Percentiles rank a stretch among this genome's conserved stretches.
Conservation (phyloP, 1,140 invertebrate species). For the Ostrea edulis region DNA sequence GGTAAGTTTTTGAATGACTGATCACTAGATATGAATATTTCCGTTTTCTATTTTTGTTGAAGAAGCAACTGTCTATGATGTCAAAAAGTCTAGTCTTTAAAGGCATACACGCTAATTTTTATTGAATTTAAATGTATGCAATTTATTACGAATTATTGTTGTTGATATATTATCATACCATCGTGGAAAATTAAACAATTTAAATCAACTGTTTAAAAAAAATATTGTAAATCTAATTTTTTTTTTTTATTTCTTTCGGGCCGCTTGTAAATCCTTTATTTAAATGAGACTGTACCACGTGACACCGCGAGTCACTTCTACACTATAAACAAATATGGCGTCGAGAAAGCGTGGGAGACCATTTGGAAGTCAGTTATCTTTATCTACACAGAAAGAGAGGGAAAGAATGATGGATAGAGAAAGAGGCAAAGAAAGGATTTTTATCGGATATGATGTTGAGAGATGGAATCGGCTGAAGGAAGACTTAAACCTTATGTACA, state of each 20-base stretch:
- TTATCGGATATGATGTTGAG: too few relatives aligned
- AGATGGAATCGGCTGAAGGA: too few relatives aligned
- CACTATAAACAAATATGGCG: too few relatives aligned
- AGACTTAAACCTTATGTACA: too few relatives aligned
- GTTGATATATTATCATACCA: not conserved
- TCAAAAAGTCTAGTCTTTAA: too few relatives aligned
- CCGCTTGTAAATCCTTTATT: not conserved
- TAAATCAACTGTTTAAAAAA: not conserved
- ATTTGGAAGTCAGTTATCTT: not conserved
- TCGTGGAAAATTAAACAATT: not conserved
- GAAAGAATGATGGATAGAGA: too few relatives aligned
- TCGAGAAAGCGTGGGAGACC: not conserved
- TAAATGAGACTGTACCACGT: not conserved
- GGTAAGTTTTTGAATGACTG: too few relatives aligned
- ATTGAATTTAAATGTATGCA: not conserved
- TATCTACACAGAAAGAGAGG: not conserved
- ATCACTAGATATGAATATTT: too few relatives aligned
- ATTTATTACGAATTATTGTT: not conserved
- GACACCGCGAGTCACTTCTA: not conserved
- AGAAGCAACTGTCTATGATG: too few relatives aligned
- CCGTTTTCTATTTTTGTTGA: too few relatives aligned
- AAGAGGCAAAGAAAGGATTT: too few relatives aligned
- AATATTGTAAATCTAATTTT: not conserved
- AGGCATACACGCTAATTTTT: not conserved
- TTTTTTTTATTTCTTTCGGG: not conserved